Base-by-base conservation (phyloP, 2,797 vertebrate species). In the Silurus aristotelis region DNA sequence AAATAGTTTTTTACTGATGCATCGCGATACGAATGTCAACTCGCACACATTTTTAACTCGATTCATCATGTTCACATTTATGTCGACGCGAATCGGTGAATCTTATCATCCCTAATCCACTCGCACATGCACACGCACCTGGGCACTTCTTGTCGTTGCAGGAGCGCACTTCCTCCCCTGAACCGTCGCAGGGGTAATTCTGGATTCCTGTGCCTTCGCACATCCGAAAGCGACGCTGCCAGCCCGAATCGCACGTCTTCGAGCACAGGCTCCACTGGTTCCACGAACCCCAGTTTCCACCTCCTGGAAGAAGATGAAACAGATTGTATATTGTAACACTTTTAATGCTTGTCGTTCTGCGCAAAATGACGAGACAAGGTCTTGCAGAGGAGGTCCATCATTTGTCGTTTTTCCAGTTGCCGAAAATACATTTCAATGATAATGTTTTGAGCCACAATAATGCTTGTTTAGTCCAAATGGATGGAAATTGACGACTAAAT, bases 131-230 rank as follows among this genome's bases (percentile, higher is more conserved):
- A 78, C 64, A 89, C 80, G 48, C 38, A 99, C 98, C 98, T 90
- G 98, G 98, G 91, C 98, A 99, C 90, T 97, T 99, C 94, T 98
- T 99, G 93, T 99, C 97, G 0, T 97, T 99, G 92, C 98, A 99
- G 71, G 97, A 93, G 89, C 97, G 98, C 89, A 98, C 96, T 92
- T 99, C 98, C 93, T 99, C 98, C 8, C 97, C 97, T 0, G 94
- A 96, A 88, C 98, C 98, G 66, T 99, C 96, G 0, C 98, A 99
- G 19, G 98, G 97, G 89, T 97, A 97, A 80, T 96, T 96, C 93
- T 97, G 96, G 1, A 93, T 22, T 0, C 96, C 97, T 0, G 95
- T 95, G 90, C 96, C 97, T 93, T 99, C 96, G 25, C 98, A 99
- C 97, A 97, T 96, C 90, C 98, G 95, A 95, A 97, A 97, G 86